These are phyloP conservation scores for Sparus aurata DNA, from an alignment of 2,797 vertebrate genomes.

Conservation along the genomic window DNA sequence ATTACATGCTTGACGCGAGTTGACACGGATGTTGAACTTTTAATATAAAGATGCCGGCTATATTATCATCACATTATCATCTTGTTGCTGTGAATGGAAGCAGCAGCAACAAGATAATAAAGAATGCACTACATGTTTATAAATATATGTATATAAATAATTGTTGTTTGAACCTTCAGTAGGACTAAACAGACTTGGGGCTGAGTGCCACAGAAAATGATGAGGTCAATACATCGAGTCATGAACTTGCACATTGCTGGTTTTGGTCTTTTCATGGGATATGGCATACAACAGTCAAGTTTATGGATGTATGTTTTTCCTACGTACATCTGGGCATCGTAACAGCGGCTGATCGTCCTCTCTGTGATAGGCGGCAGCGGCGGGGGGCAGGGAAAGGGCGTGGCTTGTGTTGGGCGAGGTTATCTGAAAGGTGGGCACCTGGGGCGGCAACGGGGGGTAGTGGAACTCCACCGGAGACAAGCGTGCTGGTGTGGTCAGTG, in stretches of 20 bases:
- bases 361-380: conserved; percentile 89
- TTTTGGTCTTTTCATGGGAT: background rate
- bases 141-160: no score
- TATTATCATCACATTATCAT: no score
- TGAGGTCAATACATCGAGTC: background rate
- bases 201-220: no score
- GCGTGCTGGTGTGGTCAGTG: conserved; percentile 96
- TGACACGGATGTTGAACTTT: no score
- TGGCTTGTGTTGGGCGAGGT: conserved; percentile 95
- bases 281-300: background rate
- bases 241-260: background rate
- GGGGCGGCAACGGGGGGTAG: conserved; percentile 91
- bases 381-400: conserved; percentile 92
- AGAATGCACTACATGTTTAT: no score
- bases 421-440: conserved; percentile 98
- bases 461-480: conserved; percentile 97
- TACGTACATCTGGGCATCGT: conserved; percentile 86
- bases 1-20: no score
- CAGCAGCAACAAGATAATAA: no score
- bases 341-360: conserved; percentile 95
- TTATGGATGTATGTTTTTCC: background rate
- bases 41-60: no score
- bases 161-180: background rate
- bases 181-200: background rate
- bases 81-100: no score